A percentile compares a stretch with the other conserved stretches of the same genome.
These are phyloP conservation scores for Crambe crambe DNA, from an alignment of 37 sponge, comb jelly and placozoan species.

Conservation along the genomic window DNA sequence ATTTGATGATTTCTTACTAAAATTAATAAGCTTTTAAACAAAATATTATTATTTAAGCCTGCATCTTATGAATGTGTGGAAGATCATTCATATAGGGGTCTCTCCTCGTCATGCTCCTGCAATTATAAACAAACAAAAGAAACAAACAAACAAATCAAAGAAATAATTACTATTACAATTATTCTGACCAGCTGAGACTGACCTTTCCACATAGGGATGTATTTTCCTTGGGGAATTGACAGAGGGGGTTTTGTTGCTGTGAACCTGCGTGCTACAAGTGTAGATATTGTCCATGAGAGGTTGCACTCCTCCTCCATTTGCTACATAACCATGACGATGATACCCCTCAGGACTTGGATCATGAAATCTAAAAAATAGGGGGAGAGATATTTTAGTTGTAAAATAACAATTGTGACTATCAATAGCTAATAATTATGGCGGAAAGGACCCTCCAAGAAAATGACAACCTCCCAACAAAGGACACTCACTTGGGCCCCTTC, in stretches of 20 bases:
- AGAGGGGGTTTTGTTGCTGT: slow-evolving; percentile 4
- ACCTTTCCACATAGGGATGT: slow-evolving; percentile 58
- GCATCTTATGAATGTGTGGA: slow-evolving; percentile 17
- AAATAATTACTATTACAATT: too few relatives aligned
- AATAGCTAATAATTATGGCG: too few relatives aligned
- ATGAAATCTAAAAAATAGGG: slow-evolving; percentile 14
- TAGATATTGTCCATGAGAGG: slow-evolving; percentile 16
- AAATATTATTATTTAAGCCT: too few relatives aligned
- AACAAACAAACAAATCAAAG: not conserved
- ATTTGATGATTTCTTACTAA: too few relatives aligned
- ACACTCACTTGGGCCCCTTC: too few relatives aligned
- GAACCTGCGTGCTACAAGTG: slow-evolving; percentile 53
- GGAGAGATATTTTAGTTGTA: not conserved
- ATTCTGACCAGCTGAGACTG: too few relatives aligned
- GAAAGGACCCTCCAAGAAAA: too few relatives aligned
- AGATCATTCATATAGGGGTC: slow-evolving; percentile 50
- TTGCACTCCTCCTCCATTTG: slow-evolving; percentile 16
- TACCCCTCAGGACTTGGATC: slow-evolving; percentile 9
- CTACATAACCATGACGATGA: not conserved
- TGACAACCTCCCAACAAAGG: too few relatives aligned
- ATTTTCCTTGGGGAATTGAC: slow-evolving; percentile 12
- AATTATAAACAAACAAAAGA: not conserved
- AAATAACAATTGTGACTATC: too few relatives aligned
- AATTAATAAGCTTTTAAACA: too few relatives aligned
- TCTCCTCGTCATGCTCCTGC: slow-evolving; percentile 27